Evolutionary conservation across 2,888 invertebrate genomes (phyloP).

Genomic region (Pollenia angustigena): DNA sequence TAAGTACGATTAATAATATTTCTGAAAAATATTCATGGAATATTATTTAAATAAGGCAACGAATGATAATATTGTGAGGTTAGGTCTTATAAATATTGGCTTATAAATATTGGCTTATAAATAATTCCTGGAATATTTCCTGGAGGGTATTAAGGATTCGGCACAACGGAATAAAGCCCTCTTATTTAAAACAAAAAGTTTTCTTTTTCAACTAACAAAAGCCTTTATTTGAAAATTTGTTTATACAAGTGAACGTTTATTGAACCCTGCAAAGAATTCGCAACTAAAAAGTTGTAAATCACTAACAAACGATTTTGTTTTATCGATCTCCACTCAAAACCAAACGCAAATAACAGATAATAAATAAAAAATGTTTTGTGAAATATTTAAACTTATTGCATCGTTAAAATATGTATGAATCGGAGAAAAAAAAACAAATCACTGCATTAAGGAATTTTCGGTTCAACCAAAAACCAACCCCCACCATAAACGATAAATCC

Average conservation of each 20-base stretch:
- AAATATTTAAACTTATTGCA: slow-evolving; percentile 65
- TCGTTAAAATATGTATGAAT: slow-evolving; percentile 23
- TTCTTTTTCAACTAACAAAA: no score
- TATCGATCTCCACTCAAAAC: slow-evolving; percentile 12
- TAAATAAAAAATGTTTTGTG: slow-evolving; percentile 32
- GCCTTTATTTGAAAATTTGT: no score
- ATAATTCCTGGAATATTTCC: no score
- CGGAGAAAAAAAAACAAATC: slow-evolving; percentile 31
- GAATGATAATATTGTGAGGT: no score
- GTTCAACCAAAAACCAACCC: background rate
- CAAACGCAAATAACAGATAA: background rate
- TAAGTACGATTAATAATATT: no score
- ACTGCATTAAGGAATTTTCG: slow-evolving; percentile 16
- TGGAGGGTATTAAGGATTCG: no score
- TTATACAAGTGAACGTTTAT: background rate
- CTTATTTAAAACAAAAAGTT: no score
- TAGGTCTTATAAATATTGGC: no score
- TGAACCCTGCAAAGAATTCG: slow-evolving; percentile 4
- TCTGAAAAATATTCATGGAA: no score
- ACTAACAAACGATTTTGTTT: slow-evolving; percentile 12
- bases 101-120: no score
- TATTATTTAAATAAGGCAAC: no score
- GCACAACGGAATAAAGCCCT: no score
- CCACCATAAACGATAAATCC: background rate
- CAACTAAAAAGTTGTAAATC: slow-evolving; percentile 7